Evolutionary conservation across 2,797 vertebrate species (phyloP).

Genomic region (Coracias cyanogaster): DNA sequence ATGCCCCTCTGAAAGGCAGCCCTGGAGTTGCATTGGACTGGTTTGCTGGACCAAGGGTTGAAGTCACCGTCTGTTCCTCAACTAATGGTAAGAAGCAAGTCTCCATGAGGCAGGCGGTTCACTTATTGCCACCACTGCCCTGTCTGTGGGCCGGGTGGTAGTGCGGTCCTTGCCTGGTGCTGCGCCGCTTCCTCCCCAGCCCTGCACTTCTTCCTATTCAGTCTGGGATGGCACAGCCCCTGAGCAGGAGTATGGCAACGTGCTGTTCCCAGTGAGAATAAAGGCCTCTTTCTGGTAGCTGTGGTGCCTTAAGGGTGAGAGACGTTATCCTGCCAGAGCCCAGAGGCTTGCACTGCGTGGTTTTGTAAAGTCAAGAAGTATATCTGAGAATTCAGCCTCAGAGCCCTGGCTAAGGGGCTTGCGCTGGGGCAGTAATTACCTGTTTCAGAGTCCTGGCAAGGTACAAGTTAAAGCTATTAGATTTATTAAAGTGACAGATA

Average conservation of each 20-base stretch:
- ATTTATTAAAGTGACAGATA: too few relatives aligned
- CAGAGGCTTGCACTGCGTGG: too few relatives aligned
- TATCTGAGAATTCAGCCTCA: too few relatives aligned
- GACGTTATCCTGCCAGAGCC: too few relatives aligned
- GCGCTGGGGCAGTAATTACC: too few relatives aligned
- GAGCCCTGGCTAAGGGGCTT: too few relatives aligned
- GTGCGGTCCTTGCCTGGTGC: not conserved
- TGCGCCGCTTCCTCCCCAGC: not conserved
- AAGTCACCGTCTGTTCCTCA: not conserved
- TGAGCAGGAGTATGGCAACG: fast-evolving
- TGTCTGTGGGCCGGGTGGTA: not conserved
- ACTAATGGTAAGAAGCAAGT: not conserved
- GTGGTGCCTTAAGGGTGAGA: too few relatives aligned
- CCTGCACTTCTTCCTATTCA: not conserved
- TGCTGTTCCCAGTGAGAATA: not conserved
- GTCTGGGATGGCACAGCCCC: not conserved
- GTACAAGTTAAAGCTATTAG: too few relatives aligned
- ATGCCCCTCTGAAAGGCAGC: not conserved
- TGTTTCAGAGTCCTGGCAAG: too few relatives aligned
- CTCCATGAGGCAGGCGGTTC: not conserved
- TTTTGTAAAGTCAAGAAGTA: too few relatives aligned
- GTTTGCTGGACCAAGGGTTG: not conserved
- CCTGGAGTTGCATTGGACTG: not conserved
- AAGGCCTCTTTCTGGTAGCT: not conserved
- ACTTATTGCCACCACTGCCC: fast-evolving